A percentile compares a stretch with the other conserved stretches of the same genome.
These are phyloP conservation scores for Pelvicachromis taeniatus DNA, from an alignment of 2,113 vertebrate species.

Conservation along the genomic window DNA sequence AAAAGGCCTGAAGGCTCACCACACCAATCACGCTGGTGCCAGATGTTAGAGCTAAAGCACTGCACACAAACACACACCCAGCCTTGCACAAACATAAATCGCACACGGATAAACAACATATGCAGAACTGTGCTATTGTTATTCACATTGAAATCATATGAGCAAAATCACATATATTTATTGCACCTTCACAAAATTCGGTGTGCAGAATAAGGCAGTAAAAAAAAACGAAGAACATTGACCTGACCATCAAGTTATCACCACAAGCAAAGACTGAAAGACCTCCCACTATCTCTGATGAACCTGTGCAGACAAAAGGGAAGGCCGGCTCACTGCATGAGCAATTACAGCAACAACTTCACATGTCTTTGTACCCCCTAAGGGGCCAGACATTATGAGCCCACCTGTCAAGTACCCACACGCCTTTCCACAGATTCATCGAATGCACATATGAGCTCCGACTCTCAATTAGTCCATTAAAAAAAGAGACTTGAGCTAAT, in stretches of 20 bases:
- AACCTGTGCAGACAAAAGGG: conserved; percentile 37
- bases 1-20: conserved; percentile 66
- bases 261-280: conserved; percentile 10
- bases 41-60: conserved; percentile 61
- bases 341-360: conserved; percentile 65
- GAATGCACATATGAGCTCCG: conserved; percentile 13
- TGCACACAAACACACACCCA: conserved; percentile 1
- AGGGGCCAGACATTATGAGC: conserved; percentile 53
- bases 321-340: conserved; percentile 34
- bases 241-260: conserved; percentile 12
- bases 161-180: neutral
- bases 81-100: conserved; percentile 34
- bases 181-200: neutral
- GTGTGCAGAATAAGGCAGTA: neutral
- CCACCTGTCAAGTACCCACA: conserved; percentile 55
- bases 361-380: conserved; percentile 23
- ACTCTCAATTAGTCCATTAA: conserved; percentile 42
- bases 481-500: neutral
- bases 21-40: conserved; percentile 64
- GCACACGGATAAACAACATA: conserved; percentile 31
- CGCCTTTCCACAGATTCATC: neutral
- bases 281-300: neutral
- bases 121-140: conserved; percentile 11
- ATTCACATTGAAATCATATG: conserved; percentile 15
- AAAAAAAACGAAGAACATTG: neutral